These are phyloP conservation scores for Acronicta alni DNA, from an alignment of 2,888 invertebrate species.

Conservation along the genomic window DNA sequence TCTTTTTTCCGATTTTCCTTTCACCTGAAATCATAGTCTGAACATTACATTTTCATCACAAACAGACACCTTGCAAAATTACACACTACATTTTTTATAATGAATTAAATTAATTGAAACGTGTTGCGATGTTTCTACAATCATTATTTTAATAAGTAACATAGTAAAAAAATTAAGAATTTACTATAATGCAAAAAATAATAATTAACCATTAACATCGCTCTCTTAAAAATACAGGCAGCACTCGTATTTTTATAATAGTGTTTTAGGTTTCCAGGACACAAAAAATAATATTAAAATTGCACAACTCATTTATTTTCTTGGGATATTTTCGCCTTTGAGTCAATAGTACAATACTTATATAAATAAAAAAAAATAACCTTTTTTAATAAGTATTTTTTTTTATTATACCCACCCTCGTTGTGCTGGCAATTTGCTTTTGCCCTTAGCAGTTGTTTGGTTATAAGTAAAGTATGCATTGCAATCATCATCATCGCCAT, in stretches of 20 bases:
- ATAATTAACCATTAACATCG: too few species aligned
- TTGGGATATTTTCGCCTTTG: constrained; percentile 14
- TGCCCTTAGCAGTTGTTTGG: constrained; percentile 11
- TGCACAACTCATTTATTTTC: background rate
- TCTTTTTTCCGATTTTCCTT: constrained; percentile 4
- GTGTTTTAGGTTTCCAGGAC: too few species aligned
- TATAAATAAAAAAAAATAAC: background rate
- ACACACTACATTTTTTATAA: background rate
- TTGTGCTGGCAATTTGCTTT: constrained; percentile 38
- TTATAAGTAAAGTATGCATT: constrained; percentile 8
- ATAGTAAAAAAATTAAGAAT: too few species aligned
- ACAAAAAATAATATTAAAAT: background rate
- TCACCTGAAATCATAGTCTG: constrained; percentile 20
- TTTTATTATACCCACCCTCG: constrained; percentile 37
- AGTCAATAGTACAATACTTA: background rate
- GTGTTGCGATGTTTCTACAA: too few species aligned
- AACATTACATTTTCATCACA: constrained; percentile 22
- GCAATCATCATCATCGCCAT: constrained; percentile 17
- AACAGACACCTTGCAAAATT: constrained; percentile 9
- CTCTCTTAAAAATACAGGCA: too few species aligned
- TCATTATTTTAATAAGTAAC: too few species aligned
- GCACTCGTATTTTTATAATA: too few species aligned
- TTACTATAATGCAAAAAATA: too few species aligned
- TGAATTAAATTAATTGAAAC: too few species aligned
- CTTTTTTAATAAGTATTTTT: too few species aligned